These are phyloP conservation scores for Semotilus atromaculatus DNA, from an alignment of 2,797 vertebrate species.

Conservation along the genomic window DNA sequence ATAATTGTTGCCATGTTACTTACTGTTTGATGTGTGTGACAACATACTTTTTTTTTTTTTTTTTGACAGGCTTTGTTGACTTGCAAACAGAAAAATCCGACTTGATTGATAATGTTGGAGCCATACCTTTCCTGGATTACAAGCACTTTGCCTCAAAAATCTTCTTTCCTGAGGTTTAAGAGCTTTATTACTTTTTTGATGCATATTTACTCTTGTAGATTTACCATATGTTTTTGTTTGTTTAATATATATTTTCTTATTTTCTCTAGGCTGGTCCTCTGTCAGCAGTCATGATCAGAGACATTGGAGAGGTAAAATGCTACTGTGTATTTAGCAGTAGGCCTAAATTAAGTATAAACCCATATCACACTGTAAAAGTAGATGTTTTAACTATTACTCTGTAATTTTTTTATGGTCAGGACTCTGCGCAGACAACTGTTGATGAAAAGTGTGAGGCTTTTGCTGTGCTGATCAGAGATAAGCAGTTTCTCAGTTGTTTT, in stretches of 20 bases:
- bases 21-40: background rate
- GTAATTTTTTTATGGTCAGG: slow-evolving; percentile 60
- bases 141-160: slow-evolving; percentile 95
- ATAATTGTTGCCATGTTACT: background rate
- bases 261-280: slow-evolving; percentile 65
- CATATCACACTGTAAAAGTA: background rate
- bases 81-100: slow-evolving; percentile 92
- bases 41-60: background rate
- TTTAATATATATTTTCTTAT: background rate
- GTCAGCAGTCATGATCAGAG: slow-evolving; percentile 69
- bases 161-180: slow-evolving; percentile 94
- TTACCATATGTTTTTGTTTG: background rate
- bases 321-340: slow-evolving; percentile 20
- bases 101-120: slow-evolving; percentile 87
- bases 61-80: slow-evolving; percentile 90
- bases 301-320: slow-evolving; percentile 74
- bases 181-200: background rate
- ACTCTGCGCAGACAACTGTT: slow-evolving; percentile 65
- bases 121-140: slow-evolving; percentile 96
- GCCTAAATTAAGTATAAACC: background rate
- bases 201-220: background rate
- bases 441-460: slow-evolving; percentile 83
- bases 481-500: slow-evolving; percentile 88
- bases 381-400: background rate
- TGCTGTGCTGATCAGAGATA: slow-evolving; percentile 87